phyloP scores from a whole-genome alignment of 2,113 vertebrate species.

The Sigmodon hispidus region DNA sequence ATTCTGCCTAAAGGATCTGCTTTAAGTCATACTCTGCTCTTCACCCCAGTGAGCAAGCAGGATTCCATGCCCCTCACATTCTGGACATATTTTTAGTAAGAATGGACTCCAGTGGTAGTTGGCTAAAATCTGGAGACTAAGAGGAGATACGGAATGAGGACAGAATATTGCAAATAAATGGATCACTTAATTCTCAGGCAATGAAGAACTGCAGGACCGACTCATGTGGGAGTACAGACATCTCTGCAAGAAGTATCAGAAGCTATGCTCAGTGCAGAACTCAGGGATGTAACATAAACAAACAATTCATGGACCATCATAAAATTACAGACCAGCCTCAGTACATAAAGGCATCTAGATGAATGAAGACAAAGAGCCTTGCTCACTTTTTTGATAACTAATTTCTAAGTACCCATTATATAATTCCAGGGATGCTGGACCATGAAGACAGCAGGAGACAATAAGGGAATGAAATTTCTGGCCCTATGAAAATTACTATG shows the following conservation, averaged over 20 bases:
- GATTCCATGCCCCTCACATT: neutral
- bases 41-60: neutral
- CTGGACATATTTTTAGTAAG: neutral
- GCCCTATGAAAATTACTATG: neutral
- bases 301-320: neutral
- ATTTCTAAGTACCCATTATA: neutral
- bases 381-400: neutral
- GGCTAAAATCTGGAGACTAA: neutral
- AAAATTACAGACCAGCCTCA: neutral
- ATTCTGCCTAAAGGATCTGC: neutral
- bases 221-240: neutral
- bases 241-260: neutral
- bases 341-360: neutral
- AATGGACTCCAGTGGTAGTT: neutral
- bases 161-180: constrained; percentile 3
- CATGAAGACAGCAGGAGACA: neutral
- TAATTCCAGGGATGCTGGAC: neutral
- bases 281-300: neutral
- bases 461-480: neutral
- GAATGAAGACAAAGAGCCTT: neutral
- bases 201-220: neutral
- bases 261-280: neutral
- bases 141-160: neutral
- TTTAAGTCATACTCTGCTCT: neutral
- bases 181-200: neutral